Evolutionary conservation across 1,140 invertebrate species (phyloP).

Genomic region (Neomicropteryx cornuta): DNA sequence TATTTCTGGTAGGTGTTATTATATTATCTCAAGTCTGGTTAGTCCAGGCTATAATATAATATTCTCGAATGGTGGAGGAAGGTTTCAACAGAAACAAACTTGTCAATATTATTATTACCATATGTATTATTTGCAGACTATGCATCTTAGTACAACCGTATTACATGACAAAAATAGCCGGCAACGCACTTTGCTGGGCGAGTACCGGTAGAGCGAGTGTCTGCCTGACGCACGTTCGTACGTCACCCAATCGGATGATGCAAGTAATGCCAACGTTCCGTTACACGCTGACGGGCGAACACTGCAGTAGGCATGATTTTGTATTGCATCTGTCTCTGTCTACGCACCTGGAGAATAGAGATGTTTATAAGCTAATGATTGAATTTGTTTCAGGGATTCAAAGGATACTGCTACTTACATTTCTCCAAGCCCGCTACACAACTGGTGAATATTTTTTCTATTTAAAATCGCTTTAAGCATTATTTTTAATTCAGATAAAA

Average conservation of each 20-base stretch:
- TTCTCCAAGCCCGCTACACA: conserved; percentile 44
- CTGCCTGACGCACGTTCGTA: not conserved
- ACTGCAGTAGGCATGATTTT: not conserved
- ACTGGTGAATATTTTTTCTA: conserved; percentile 22
- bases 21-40: not conserved
- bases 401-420: conserved; percentile 53
- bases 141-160: too few species aligned
- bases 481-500: conserved; percentile 1
- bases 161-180: too few species aligned
- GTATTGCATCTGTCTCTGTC: not conserved
- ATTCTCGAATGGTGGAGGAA: conserved; percentile 4
- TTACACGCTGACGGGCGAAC: not conserved
- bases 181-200: too few species aligned
- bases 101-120: too few species aligned
- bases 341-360: too few species aligned
- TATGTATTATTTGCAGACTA: too few species aligned
- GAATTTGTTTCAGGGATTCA: conserved; percentile 34
- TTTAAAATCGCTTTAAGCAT: not conserved
- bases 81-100: not conserved
- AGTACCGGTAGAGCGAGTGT: too few species aligned
- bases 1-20: conserved; percentile 1
- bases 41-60: conserved; percentile 1
- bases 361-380: too few species aligned
- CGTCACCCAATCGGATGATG: not conserved
- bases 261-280: not conserved